Evolutionary conservation across 1,140 invertebrate genomes (phyloP), one percentile per base, ranked within the genome.

Genomic region (Camponotus pennsylvanicus): DNA sequence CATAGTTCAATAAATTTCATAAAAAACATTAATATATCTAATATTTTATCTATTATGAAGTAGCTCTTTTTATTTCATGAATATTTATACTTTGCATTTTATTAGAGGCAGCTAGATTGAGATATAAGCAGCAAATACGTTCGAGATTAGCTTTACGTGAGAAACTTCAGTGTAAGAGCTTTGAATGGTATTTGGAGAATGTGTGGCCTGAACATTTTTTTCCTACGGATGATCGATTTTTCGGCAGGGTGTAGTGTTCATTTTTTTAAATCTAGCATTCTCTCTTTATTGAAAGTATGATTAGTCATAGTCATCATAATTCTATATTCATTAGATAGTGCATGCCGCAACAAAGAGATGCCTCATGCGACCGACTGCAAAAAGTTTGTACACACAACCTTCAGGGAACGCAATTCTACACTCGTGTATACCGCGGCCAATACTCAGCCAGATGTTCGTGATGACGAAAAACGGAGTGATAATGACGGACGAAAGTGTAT

Each of bases 151-250:
- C 96, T 52, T 94, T 99, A 8, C 95, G 98, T 45, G 95, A 98
- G 89, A 96, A 96, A 88, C 95, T 99, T 1, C 95, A 98, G 6
- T 99, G 99, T 92, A 97, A 98, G 91, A 96, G 96, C 93, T 99
- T 99, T 92, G 96, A 97, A 69, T 99, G 99, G 99, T 99, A 99
- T 94, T 95, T 99, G 77, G 97, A 98, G 32, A 99, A 98, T 92
- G 97, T 99, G 79, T 97, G 97, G 98, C 97, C 98, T 0, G 96
- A 98, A 92, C 97, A 99, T 92, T 99, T 99, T 93, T 97, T 99
- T 89, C 99, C 98, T 0, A 97, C 96, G 42, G 95, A 97, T 1
- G 96, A 97, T 87, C 95, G 98, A 69, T 98, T 98, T 93, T 98
- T 98, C 92, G 98, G 98, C 78, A 96, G 96, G 95, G 94, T 90